Evolutionary conservation across 2,888 invertebrate species (phyloP).

Genomic region (Empis livida): DNA sequence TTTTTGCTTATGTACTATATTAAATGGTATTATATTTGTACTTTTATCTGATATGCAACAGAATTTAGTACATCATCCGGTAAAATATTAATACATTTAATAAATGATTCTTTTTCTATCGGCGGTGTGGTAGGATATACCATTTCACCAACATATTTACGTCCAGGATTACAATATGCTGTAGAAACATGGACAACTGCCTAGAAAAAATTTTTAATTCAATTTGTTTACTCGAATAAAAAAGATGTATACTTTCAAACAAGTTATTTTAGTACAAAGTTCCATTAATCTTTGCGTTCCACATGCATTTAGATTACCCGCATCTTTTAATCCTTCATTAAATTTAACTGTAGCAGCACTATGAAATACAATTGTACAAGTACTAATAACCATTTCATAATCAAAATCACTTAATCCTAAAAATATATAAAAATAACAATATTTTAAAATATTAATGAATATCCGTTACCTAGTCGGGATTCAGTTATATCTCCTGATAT

Average conservation of each 20-base stretch:
- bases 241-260: constrained; percentile 48
- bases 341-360: constrained; percentile 94
- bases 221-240: background rate
- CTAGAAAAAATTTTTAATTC: constrained; percentile 26
- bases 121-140: constrained; percentile 60
- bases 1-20: background rate
- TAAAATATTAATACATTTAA: constrained; percentile 47
- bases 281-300: constrained; percentile 76
- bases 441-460: constrained; percentile 15
- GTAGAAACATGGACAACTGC: constrained; percentile 87
- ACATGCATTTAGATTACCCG: constrained; percentile 77
- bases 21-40: too few species aligned
- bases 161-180: constrained; percentile 90
- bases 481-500: constrained; percentile 65
- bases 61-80: constrained; percentile 47
- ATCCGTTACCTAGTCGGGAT: constrained; percentile 42
- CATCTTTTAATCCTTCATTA: constrained; percentile 77
- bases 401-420: constrained; percentile 51
- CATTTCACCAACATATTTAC: constrained; percentile 62
- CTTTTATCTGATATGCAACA: constrained; percentile 44
- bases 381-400: constrained; percentile 44
- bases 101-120: constrained; percentile 45
- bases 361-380: constrained; percentile 81
- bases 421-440: too few species aligned
- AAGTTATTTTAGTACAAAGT: constrained; percentile 67